Percentiles rank a stretch among this genome's conserved stretches.
phyloP scores from a whole-genome alignment of 2,113 vertebrate genomes.

The Menura novaehollandiae region DNA sequence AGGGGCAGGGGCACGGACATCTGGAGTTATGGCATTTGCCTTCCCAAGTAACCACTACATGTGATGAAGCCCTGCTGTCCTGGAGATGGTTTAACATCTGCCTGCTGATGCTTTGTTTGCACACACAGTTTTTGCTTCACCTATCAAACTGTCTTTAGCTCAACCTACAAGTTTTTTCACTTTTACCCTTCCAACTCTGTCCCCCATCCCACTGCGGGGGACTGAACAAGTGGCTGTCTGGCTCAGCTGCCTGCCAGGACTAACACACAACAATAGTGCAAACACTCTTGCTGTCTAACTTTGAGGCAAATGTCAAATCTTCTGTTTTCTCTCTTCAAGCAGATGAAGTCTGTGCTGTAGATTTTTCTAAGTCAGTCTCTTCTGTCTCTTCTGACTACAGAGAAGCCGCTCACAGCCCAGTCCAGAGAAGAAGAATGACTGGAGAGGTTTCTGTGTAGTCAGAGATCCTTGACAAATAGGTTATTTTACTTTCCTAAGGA shows the following conservation, averaged over 20 bases:
- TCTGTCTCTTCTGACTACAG: background rate
- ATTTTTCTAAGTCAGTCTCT: background rate
- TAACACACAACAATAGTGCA: background rate
- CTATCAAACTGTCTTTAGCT: background rate
- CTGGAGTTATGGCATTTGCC: background rate
- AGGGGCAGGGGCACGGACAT: background rate
- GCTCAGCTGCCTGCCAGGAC: background rate
- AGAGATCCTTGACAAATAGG: background rate
- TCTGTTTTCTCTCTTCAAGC: background rate
- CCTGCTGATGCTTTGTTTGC: background rate
- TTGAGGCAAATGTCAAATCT: background rate
- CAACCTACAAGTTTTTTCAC: background rate
- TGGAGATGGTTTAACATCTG: background rate
- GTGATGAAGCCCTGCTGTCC: background rate
- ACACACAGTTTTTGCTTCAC: background rate
- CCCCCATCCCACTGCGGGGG: accelerated
- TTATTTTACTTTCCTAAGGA: background rate
- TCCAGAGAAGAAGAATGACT: background rate
- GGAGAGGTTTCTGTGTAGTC: background rate
- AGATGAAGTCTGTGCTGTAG: background rate
- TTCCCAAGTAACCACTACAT: background rate
- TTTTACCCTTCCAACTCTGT: background rate
- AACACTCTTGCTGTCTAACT: background rate
- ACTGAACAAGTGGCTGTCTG: background rate
- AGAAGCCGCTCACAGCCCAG: background rate